These are phyloP conservation scores for Octodon degus DNA, from an alignment of 2,113 vertebrate genomes.

Conservation along the genomic window DNA sequence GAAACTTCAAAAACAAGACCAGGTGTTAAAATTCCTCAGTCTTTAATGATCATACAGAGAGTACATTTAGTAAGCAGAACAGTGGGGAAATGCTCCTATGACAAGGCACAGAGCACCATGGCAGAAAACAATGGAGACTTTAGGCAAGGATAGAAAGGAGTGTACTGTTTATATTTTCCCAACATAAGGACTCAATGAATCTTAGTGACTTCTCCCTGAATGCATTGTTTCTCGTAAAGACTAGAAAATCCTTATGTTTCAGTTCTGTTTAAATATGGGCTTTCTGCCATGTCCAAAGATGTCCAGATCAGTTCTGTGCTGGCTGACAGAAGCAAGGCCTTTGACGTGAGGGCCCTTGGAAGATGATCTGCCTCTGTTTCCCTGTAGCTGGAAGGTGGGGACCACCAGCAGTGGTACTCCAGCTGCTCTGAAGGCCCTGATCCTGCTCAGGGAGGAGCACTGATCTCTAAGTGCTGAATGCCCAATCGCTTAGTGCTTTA, in stretches of 20 bases:
- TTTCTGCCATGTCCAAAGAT: not conserved
- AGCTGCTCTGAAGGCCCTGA: constrained; percentile 43
- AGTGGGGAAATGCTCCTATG: not conserved
- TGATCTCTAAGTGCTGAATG: constrained; percentile 50
- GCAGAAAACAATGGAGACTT: not conserved
- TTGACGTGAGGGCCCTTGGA: not conserved
- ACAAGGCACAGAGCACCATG: not conserved
- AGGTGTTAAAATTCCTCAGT: not conserved
- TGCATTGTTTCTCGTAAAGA: not conserved
- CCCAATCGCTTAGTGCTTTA: constrained; percentile 72
- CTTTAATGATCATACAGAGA: not conserved
- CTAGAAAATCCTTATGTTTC: constrained; percentile 3
- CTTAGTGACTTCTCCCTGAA: not conserved
- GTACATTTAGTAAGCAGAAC: not conserved
- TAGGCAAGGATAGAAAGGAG: not conserved
- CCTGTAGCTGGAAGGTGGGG: not conserved
- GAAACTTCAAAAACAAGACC: not conserved
- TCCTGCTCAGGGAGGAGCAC: constrained; percentile 35
- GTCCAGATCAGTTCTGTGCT: not conserved
- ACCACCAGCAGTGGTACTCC: not conserved
- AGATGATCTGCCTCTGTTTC: not conserved
- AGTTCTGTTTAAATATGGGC: constrained; percentile 9
- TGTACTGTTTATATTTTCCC: not conserved
- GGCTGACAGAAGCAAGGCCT: not conserved
- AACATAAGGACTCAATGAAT: not conserved